Evolutionary conservation across 2,113 vertebrate genomes (phyloP), one percentile per base, ranked within the genome.

Genomic region (Pipa parva): DNA sequence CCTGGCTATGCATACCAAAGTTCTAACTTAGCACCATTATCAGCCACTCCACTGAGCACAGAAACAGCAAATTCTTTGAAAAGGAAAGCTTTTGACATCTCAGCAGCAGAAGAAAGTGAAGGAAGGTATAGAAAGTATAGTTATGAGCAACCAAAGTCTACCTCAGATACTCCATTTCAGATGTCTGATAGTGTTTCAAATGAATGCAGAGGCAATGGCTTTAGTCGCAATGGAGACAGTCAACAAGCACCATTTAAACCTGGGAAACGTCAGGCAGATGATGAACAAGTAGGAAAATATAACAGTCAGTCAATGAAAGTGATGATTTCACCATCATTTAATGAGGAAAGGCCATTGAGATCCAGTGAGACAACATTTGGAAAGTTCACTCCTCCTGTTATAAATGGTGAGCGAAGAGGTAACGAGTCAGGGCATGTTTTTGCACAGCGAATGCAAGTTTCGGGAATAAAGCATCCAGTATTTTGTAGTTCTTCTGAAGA

Each of bases 31-130:
- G 45, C 72, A 3, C 45, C 78, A 0, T 37, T 79, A 49, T 37
- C 82, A 0, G 73, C 80, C 59, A 73, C 84, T 0, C 73, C 81
- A 0, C 80, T 88, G 0, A 79, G 82, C 48, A 81, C 85, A 0
- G 93, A 94, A 42, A 78, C 88, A 1, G 81, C 79, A 1, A 83
- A 81, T 8, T 64, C 90, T 8, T 77, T 97, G 72, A 98, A 98
- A 83, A 91, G 95, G 73, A 98, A 97, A 73, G 94, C 91, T 0
- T 91, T 92, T 3, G 93, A 95, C 60, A 83, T 94, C 80, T 68
- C 76, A 1, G 63, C 82, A 0, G 89, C 91, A 21, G 91, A 92
- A 0, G 91, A 89, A 0, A 87, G 85, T 0, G 88, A 85, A 2
- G 86, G 85, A 36, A 88, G 91, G 72, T 95, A 95, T 75, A 88